phyloP scores from a whole-genome alignment of 1,140 invertebrate genomes.

The Eurosta solidaginis region DNA sequence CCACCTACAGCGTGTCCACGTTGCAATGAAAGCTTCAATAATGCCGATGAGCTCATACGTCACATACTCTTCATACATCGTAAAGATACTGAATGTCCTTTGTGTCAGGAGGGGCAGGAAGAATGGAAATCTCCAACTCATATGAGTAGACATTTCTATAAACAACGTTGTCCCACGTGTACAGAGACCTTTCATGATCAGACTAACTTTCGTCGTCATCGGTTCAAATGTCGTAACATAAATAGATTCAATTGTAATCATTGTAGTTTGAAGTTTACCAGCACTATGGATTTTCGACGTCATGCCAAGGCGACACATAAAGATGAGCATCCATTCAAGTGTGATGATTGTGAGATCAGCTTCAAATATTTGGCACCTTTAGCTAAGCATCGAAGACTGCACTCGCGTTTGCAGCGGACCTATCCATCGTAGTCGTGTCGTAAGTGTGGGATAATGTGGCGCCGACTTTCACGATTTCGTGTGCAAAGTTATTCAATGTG shows the following conservation, averaged over 20 bases:
- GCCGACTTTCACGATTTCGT: background rate
- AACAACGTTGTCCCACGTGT: background rate
- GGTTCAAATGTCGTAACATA: background rate
- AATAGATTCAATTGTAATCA: background rate
- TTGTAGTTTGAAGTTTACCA: background rate
- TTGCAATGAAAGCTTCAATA: background rate
- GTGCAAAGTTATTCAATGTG: background rate
- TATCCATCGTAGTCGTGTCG: background rate
- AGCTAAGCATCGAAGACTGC: background rate
- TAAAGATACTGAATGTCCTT: constrained; percentile 1
- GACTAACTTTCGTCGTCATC: background rate
- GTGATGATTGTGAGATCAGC: background rate
- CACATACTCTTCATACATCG: background rate
- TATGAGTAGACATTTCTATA: background rate
- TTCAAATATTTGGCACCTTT: constrained; percentile 8
- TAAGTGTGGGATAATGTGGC: too few species aligned
- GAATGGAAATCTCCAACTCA: background rate
- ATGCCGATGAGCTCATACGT: constrained; percentile 10
- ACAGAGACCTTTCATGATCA: background rate
- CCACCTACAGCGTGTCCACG: background rate
- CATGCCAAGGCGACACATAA: background rate
- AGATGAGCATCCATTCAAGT: background rate
- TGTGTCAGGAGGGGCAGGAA: background rate
- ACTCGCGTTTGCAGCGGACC: background rate
- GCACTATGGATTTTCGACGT: background rate